Conservation (phyloP, 1,140 invertebrate genomes). For the Teleopsis dalmanni region DNA sequence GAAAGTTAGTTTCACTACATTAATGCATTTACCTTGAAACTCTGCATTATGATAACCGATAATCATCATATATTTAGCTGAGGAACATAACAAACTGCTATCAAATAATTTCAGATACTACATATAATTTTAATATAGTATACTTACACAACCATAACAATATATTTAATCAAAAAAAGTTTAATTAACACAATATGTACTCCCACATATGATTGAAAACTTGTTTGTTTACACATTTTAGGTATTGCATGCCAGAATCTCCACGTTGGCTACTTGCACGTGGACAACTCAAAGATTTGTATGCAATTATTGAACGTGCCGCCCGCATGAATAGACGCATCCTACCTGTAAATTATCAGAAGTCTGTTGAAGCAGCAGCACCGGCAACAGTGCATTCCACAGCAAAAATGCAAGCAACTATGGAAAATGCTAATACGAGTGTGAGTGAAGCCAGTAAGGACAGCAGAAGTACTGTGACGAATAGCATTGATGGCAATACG, state of each 20-base stretch:
- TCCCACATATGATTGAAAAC: not conserved
- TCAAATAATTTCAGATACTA: not conserved
- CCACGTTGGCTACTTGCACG: constrained; percentile 76
- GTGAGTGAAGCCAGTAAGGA: not conserved
- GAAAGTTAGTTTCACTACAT: too few species aligned
- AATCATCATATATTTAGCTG: too few species aligned
- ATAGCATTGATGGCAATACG: constrained; percentile 14
- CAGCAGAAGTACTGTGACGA: not conserved
- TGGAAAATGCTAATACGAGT: not conserved
- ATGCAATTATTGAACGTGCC: constrained; percentile 58
- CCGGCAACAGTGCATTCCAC: constrained; percentile 10
- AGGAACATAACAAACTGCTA: too few species aligned
- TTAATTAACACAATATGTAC: not conserved
- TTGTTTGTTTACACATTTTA: constrained; percentile 20
- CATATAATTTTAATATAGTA: not conserved
- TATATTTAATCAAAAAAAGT: not conserved
- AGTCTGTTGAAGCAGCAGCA: constrained; percentile 47
- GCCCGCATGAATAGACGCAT: constrained; percentile 55
- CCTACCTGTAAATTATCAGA: constrained; percentile 55
- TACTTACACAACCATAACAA: not conserved
- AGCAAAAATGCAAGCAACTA: not conserved
- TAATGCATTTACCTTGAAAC: too few species aligned
- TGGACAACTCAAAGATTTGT: constrained; percentile 61
- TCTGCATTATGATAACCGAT: too few species aligned
- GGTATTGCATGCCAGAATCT: constrained; percentile 73